Base-by-base conservation (phyloP, 2,113 vertebrate species). In the Romanogobio albipinnatus region DNA sequence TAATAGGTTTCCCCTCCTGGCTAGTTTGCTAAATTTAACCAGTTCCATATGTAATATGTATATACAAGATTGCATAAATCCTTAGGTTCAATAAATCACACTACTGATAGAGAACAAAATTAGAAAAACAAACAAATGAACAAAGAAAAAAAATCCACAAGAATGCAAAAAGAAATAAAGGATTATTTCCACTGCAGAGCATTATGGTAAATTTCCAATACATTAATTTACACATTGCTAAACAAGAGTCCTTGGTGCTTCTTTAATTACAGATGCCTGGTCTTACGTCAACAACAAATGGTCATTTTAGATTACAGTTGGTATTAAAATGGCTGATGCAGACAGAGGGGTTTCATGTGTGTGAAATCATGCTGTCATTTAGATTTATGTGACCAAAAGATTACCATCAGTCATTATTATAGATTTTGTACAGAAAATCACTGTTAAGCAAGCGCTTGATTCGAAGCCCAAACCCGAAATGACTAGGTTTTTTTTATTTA, bases 1-100 rank as follows among this genome's bases (percentile, higher is more conserved):
- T 81, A 91, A 89, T 82, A 84, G 84, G 66, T 88, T 86, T 83
- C 86, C 64, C 74, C 88, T 78, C 39, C 70, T 51, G 49, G 66
- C 83, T 83, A 87, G 49, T 56, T 77, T 90, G 87, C 79, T 90
- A 89, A 93, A 92, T 92, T 92, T 90, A 79, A 93, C 92, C 90
- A 93, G 85, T 75, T 91, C 86, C 75, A 90, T 90, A 85, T 92
- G 86, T 90, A 70, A 91, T 89, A 88, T 89, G 90, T 89, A 90
- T 90, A 89, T 93, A 93, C 90, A 93, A 90, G 91, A 94, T 95
- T 94, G 94, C 94, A 95, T 95, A 95, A 94, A 92, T 93, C 90
- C 88, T 94, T 90, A 90, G 92, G 93, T 91, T 93, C 89, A 89
- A 92, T 76, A 93, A 92, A 93, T 93, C 77, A 91, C 90, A 89